Percentiles rank a stretch among this genome's conserved stretches.
phyloP scores from a whole-genome alignment of 2,888 invertebrate species.

The Teleogryllus oceanicus region DNA sequence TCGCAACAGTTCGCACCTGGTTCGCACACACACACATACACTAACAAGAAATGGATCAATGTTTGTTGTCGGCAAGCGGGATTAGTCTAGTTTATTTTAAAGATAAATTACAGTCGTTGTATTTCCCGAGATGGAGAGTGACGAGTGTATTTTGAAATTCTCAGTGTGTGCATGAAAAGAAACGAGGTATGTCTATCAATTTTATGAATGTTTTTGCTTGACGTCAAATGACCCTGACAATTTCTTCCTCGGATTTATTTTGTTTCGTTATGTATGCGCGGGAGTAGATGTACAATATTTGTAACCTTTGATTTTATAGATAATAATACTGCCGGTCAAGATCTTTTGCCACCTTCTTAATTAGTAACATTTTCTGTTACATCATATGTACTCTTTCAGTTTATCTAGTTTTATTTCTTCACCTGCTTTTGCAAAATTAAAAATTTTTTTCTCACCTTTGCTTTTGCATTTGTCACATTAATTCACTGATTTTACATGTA shows the following conservation, averaged over 20 bases:
- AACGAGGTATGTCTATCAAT: neutral
- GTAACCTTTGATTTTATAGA: neutral
- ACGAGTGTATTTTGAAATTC: neutral
- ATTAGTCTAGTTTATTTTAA: neutral
- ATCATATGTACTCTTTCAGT: no score
- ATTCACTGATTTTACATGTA: neutral
- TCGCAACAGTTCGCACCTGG: neutral
- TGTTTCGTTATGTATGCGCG: neutral
- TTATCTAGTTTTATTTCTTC: neutral
- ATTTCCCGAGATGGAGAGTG: neutral
- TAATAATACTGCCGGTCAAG: no score
- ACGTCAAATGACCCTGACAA: neutral
- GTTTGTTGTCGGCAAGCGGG: conserved; percentile 18
- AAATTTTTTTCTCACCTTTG: neutral
- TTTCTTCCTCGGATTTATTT: neutral
- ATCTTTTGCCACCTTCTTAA: no score
- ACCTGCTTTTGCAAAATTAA: neutral
- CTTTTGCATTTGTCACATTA: neutral
- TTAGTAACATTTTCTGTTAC: no score
- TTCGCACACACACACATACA: neutral
- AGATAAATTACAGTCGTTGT: neutral
- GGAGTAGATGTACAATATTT: neutral
- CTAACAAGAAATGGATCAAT: neutral
- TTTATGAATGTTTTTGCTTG: neutral
- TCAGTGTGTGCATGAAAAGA: neutral